Conservation (phyloP, 2,113 vertebrate genomes). For the Anarrhichthys ocellatus region DNA sequence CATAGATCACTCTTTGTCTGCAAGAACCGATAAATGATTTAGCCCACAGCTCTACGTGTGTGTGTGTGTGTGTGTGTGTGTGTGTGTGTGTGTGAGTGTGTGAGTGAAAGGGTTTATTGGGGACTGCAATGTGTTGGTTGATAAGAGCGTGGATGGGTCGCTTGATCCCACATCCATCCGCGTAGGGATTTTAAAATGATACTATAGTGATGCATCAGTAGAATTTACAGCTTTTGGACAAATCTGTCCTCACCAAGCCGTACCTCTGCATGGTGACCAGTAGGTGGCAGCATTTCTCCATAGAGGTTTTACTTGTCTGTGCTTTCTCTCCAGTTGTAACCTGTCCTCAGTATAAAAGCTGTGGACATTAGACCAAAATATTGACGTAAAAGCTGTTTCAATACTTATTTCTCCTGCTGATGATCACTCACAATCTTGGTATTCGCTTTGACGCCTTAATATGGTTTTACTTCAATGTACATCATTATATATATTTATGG, state of each 20-base stretch:
- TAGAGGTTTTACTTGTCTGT: neutral
- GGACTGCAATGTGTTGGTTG: neutral
- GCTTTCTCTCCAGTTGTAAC: neutral
- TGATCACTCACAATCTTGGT: neutral
- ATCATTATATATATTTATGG: neutral
- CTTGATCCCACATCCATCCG: neutral
- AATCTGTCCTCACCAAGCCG: neutral
- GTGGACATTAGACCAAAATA: neutral
- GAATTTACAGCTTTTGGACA: neutral
- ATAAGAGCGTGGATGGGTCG: neutral
- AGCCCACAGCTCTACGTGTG: neutral
- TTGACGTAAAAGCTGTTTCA: neutral
- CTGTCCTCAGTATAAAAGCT: neutral
- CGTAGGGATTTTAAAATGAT: neutral
- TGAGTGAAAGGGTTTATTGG: neutral
- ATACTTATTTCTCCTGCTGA: neutral
- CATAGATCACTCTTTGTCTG: conserved; percentile 4
- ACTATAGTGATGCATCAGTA: neutral
- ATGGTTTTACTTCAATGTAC: neutral
- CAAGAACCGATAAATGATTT: conserved; percentile 35
- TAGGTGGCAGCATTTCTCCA: conserved; percentile 67
- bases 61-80: neutral
- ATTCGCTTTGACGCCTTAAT: neutral
- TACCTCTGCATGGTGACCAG: conserved; percentile 13
- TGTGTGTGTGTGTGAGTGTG: too few relatives aligned